A percentile compares a stretch with the other conserved stretches of the same genome.
These are phyloP conservation scores for Pasiphila rectangulata DNA, from an alignment of 2,888 invertebrate genomes.

Conservation along the genomic window DNA sequence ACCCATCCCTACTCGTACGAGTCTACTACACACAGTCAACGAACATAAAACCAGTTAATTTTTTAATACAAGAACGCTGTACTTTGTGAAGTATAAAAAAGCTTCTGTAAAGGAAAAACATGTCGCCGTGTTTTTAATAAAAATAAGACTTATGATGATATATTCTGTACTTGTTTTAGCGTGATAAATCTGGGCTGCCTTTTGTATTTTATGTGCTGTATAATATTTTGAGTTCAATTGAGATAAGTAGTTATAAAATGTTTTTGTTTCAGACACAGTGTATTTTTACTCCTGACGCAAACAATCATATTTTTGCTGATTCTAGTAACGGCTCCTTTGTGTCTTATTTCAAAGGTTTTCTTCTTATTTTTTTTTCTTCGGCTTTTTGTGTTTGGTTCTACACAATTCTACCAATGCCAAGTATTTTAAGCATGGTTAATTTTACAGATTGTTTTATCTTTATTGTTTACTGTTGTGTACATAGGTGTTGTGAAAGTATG, in stretches of 20 bases:
- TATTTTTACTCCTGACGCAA: too few relatives aligned
- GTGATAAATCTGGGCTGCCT: slow-evolving; percentile 9
- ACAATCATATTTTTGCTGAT: too few relatives aligned
- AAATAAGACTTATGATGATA: slow-evolving; percentile 18
- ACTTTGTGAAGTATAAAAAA: slow-evolving; percentile 26
- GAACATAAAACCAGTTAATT: slow-evolving; percentile 25
- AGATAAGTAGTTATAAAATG: not conserved
- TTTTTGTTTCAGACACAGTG: not conserved
- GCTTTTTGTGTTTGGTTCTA: too few relatives aligned
- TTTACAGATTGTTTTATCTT: too few relatives aligned
- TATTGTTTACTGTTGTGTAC: too few relatives aligned
- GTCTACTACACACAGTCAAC: slow-evolving; percentile 20
- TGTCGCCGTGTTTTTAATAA: slow-evolving; percentile 31
- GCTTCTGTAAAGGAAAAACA: slow-evolving; percentile 32
- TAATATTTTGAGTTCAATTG: not conserved
- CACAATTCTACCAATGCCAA: too few relatives aligned
- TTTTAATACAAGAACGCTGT: slow-evolving; percentile 29
- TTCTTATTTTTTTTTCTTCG: too few relatives aligned
- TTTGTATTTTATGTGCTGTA: slow-evolving; percentile 4
- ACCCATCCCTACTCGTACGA: slow-evolving; percentile 4
- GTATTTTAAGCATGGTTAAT: too few relatives aligned
- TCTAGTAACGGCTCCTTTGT: too few relatives aligned
- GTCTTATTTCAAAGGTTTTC: too few relatives aligned
- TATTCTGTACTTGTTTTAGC: slow-evolving; percentile 15
- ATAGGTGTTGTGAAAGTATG: too few relatives aligned